phyloP scores from a whole-genome alignment of 1,140 invertebrate species.

The Spodoptera litura region DNA sequence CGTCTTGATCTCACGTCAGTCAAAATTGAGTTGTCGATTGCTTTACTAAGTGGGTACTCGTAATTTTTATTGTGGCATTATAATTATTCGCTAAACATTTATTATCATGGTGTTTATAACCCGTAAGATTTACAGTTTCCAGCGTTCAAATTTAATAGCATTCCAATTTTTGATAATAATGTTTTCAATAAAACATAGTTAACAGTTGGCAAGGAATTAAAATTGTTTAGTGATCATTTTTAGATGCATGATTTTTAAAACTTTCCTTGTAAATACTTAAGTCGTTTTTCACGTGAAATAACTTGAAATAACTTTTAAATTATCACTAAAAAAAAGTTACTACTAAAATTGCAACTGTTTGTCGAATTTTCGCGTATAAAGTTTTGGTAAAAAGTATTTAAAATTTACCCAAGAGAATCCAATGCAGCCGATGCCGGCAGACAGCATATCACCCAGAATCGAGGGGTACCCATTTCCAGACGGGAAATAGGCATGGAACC shows the following conservation, averaged over 20 bases:
- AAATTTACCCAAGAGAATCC: conserved; percentile 98
- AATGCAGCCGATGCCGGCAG: conserved; percentile 97
- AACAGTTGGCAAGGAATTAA: too few relatives aligned
- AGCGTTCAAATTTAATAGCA: too few relatives aligned
- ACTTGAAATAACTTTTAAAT: background rate
- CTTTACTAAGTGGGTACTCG: background rate
- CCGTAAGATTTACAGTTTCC: background rate
- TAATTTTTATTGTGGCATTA: background rate
- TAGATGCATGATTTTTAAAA: too few relatives aligned
- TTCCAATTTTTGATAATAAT: too few relatives aligned
- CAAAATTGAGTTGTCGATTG: conserved; percentile 15
- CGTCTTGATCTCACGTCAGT: conserved; percentile 23
- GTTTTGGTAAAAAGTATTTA: background rate
- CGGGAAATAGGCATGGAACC: conserved; percentile 99
- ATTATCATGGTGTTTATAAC: background rate
- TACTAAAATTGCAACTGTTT: background rate
- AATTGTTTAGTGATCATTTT: too few relatives aligned
- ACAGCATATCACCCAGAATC: conserved; percentile 99
- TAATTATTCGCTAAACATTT: too few relatives aligned
- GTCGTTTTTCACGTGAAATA: too few relatives aligned
- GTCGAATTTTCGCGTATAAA: background rate
- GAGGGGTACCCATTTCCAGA: conserved; percentile 99
- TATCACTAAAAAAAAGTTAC: background rate
- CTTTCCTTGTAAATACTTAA: too few relatives aligned
- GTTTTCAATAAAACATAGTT: too few relatives aligned